Percentiles rank a stretch among this genome's conserved stretches.
These are phyloP conservation scores for Montipora cactus DNA, from an alignment of 64 coral and sea anemone species.

Conservation along the genomic window DNA sequence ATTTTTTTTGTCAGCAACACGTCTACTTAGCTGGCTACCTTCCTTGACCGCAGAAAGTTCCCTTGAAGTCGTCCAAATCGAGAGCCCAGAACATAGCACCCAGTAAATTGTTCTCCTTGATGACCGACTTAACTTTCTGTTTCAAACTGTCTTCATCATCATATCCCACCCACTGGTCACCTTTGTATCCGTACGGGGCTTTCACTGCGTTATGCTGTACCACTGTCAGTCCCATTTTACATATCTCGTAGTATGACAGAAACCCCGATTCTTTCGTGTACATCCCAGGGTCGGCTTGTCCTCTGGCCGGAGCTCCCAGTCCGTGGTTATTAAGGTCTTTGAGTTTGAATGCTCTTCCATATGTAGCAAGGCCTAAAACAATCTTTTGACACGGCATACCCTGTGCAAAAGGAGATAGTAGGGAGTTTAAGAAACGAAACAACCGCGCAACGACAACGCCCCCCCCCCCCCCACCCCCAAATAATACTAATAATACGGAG, in stretches of 20 bases:
- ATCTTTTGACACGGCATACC: constrained; percentile 80
- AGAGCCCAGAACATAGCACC: constrained; percentile 97
- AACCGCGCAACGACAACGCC: too few species aligned
- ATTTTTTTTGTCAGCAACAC: too few species aligned
- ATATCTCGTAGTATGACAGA: constrained; percentile 79
- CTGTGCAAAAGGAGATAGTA: not conserved
- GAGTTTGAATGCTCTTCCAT: constrained; percentile 68
- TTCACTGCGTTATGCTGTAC: constrained; percentile 46
- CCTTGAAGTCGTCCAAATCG: constrained; percentile 89
- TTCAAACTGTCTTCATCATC: constrained; percentile 68
- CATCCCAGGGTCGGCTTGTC: constrained; percentile 1
- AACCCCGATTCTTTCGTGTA: constrained; percentile 71
- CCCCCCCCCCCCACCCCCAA: too few species aligned
- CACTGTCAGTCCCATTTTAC: constrained; percentile 65
- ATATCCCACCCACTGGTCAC: constrained; percentile 68
- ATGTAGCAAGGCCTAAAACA: constrained; percentile 65
- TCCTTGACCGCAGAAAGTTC: constrained; percentile 54
- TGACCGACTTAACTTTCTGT: constrained; percentile 59
- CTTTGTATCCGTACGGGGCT: constrained; percentile 76
- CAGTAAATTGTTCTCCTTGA: constrained; percentile 75
- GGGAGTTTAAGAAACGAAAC: too few species aligned
- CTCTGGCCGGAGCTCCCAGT: constrained; percentile 49
- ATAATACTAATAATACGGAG: too few species aligned
- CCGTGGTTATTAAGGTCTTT: constrained; percentile 28
- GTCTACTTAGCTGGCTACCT: not conserved